Evolutionary conservation across 2,797 vertebrate genomes (phyloP), one percentile per base, ranked within the genome.

Genomic region (Picus viridis): DNA sequence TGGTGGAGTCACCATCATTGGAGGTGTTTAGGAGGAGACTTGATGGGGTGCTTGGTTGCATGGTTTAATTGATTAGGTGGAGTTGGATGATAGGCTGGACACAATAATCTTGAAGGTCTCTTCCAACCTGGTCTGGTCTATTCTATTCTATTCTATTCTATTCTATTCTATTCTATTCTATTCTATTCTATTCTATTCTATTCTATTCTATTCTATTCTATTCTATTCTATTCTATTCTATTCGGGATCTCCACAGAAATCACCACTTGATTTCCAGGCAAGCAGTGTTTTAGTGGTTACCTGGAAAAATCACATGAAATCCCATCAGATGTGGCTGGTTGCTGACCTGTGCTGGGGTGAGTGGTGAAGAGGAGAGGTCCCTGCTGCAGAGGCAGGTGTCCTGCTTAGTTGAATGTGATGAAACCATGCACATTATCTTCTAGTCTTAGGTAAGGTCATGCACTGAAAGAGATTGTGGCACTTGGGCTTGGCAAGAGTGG

Each of bases 281-380:
- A 56, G 20, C 12, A 43, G 26, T 7, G 6, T 49, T 87, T 74
- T 45, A 58, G 14, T 56, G 18, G 19, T 63, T n/a, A 85, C 15
- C 26, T 65, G 47, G 13, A 17, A 27, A 34, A 83, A 14, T 0
- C 2, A 24, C 16, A 6, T 56, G 12, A 86, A 90, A 61, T 27
- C 34, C 3, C 4, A 0, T 12, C 12, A 11, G 20, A 47, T 36
- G 22, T 19, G 29, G 1, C 41, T 80, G 51, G 27, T 27, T 1
- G 0, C 58, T 80, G 43, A n/a, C 6, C 15, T 0, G 0, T 24
- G 18, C n/a, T 45, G 24, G 43, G 23, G 6, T 10, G 32, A 69
- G 34, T 45, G 54, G n/a, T 16, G 62, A 57, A 80, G 39, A 67
- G 43, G 23, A 74, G 20, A 86, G 6, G 7, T 70, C 30, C 17